These are phyloP conservation scores for Pituophis catenifer DNA, from an alignment of 2,113 vertebrate species.

Conservation along the genomic window DNA sequence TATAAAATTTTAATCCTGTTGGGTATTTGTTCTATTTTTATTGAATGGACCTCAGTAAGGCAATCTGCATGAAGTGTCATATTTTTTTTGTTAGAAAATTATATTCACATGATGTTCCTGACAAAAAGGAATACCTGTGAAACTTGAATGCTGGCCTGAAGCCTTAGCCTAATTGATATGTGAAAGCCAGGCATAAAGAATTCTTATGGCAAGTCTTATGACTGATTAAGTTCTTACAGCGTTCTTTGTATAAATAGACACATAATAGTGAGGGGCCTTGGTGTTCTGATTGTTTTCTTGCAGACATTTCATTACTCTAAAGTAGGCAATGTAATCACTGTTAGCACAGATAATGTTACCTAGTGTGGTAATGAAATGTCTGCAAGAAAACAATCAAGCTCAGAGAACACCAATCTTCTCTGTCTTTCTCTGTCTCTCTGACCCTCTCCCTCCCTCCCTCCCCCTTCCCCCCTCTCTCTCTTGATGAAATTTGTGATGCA, in stretches of 20 bases:
- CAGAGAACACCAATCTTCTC: no score
- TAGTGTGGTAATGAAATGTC: no score
- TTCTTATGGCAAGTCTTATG: no score
- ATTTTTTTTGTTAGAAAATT: neutral
- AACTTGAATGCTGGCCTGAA: neutral
- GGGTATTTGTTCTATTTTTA: neutral
- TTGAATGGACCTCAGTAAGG: neutral
- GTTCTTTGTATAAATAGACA: no score
- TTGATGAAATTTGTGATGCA: neutral
- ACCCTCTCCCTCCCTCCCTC: no score
- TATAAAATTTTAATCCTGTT: neutral
- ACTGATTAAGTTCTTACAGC: no score
- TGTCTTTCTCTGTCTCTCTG: no score
- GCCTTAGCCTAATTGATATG: neutral
- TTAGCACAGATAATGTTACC: neutral
- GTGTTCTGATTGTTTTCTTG: neutral
- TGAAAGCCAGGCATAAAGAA: neutral
- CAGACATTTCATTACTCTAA: neutral
- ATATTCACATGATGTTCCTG: neutral
- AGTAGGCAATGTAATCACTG: neutral
- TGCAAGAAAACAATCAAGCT: no score
- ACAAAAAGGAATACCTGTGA: neutral
- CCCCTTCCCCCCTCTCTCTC: rapidly evolving
- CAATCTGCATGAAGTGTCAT: neutral
- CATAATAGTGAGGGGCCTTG: neutral